Evolutionary conservation across 2,888 invertebrate species (phyloP), one percentile per base, ranked within the genome.

Genomic region (Hemaris fuciformis): DNA sequence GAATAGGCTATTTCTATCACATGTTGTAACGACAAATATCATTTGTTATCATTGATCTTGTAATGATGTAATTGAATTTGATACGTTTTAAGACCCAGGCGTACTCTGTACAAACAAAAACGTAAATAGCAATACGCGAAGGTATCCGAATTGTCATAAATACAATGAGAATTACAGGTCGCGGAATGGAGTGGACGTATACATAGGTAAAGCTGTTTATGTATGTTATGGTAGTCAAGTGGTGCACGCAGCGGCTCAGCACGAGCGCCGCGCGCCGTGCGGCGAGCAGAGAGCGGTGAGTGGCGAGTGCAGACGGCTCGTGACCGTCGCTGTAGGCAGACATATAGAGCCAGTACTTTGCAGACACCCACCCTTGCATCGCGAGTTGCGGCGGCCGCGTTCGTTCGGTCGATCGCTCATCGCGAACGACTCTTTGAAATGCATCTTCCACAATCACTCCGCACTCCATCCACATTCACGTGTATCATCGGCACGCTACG

Each of bases 401-500:
- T 91, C 92, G 88, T 81, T 89, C 83, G 91, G 90, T 88, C 90
- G 91, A 89, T 92, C 92, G 92, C 89, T 92, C 92, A 92, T 92
- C 84, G 90, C 89, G 89, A 91, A 90, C 83, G 91, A 86, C 90
- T 91, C 91, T 85, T 91, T 92, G 92, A 92, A 91, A 91, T 92
- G 92, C 92, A 92, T 92, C 89, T 92, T 92, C 91, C 87, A 73
- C 87, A 84, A 82, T 83, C 89, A 71, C 85, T 85, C 87, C 88
- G 80, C 79, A 85, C 84, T 87, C 85, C 86, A 86, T 90, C 85
- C 90, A 91, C 88, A 90, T 86, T 87, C 86, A 92, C 84, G 87
- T 89, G 85, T 91, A 88, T 76, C 91, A 92, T 91, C 85, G 77
- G 89, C 89, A 77, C 80, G 85, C 83, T 81, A 84, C 84, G 43